A percentile compares a stretch with the other conserved stretches of the same genome.
phyloP scores from a whole-genome alignment of 1,140 invertebrate species.

The Ridgeia piscesae region DNA sequence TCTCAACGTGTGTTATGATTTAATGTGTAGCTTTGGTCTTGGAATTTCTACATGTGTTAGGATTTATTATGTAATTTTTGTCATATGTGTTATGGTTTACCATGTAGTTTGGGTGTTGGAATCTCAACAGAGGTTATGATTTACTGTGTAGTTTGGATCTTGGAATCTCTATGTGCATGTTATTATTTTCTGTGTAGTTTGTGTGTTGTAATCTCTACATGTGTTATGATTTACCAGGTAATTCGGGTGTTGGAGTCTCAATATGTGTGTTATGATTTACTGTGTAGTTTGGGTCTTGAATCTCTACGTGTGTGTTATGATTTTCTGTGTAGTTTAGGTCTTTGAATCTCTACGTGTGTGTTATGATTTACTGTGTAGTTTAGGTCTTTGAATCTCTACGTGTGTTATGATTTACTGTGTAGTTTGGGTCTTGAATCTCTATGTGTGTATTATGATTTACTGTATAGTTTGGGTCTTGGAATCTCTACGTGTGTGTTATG shows the following conservation, averaged over 20 bases:
- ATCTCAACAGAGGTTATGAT: not conserved
- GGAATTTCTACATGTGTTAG: not conserved
- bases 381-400: no score
- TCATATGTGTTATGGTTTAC: not conserved
- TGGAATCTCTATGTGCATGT: not conserved
- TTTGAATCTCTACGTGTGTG: no score
- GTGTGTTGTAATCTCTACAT: no score
- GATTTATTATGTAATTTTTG: no score
- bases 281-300: no score
- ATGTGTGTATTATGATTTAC: not conserved
- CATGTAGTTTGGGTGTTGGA: no score
- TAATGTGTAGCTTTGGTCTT: no score
- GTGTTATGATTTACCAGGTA: not conserved
- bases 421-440: no score
- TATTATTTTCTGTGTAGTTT: no score
- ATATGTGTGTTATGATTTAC: not conserved
- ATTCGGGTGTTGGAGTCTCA: not conserved
- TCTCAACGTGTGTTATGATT: not conserved
- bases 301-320: not conserved
- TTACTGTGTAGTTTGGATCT: not conserved
- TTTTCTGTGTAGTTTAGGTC: no score
- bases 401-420: no score
- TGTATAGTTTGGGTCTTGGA: not conserved
- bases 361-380: no score
- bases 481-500: not conserved